Evolutionary conservation across 2,113 vertebrate species (phyloP).

Genomic region (Arvicanthis niloticus): DNA sequence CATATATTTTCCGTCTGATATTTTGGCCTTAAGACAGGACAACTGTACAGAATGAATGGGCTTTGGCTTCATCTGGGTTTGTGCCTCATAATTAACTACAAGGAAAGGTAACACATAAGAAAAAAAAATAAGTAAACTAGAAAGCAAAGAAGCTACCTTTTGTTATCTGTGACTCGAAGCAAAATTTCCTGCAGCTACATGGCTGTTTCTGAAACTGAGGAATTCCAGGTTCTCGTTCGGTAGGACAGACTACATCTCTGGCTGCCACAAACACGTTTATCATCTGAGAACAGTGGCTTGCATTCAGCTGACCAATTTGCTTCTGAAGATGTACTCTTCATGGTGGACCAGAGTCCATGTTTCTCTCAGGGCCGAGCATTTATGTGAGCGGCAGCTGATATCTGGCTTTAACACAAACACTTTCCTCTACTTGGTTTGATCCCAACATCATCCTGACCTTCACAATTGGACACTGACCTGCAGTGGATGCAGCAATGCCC

Average conservation of each 20-base stretch:
- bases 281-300: background rate
- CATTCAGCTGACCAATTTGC: background rate
- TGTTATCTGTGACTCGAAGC: background rate
- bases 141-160: background rate
- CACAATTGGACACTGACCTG: background rate
- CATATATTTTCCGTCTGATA: background rate
- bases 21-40: slow-evolving; percentile 26
- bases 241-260: background rate
- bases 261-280: background rate
- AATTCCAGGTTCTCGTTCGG: fast-evolving
- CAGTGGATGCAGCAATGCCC: too few species aligned
- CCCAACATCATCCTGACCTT: fast-evolving
- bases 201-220: background rate
- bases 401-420: background rate
- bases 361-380: background rate
- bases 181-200: background rate
- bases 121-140: background rate
- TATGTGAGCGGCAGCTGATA: background rate
- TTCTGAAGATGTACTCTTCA: background rate
- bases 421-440: background rate
- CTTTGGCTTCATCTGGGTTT: background rate
- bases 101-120: background rate
- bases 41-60: background rate
- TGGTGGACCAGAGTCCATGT: background rate
- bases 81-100: background rate